Conservation (phyloP, 2,797 vertebrate genomes). For the Euphonia xanthogaster region DNA sequence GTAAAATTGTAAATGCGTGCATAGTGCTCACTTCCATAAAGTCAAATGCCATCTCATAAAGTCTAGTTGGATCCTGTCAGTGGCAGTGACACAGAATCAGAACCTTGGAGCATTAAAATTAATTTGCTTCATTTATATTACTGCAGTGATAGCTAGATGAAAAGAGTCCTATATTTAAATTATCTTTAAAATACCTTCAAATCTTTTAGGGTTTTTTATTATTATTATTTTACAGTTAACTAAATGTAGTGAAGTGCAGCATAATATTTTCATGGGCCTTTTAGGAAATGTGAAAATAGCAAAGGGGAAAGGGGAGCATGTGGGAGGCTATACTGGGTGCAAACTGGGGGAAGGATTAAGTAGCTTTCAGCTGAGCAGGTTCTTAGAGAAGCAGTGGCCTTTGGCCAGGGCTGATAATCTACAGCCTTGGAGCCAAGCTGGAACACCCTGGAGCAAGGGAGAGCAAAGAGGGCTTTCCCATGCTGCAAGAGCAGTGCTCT, state of each 20-base stretch:
- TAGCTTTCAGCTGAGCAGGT: neutral
- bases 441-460: neutral
- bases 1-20: constrained; percentile 83
- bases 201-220: constrained; percentile 54
- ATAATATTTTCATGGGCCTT: constrained; percentile 28
- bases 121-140: constrained; percentile 87
- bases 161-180: constrained; percentile 85
- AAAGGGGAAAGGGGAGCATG: neutral
- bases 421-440: neutral
- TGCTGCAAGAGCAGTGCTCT: neutral
- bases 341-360: neutral
- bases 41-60: constrained; percentile 87
- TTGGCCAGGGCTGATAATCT: neutral
- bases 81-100: constrained; percentile 86
- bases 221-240: constrained; percentile 58
- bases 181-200: constrained; percentile 72
- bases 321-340: neutral
- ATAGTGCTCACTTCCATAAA: constrained; percentile 87
- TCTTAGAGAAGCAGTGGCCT: neutral
- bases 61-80: constrained; percentile 81
- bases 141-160: constrained; percentile 81
- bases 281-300: neutral
- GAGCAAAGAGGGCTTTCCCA: neutral
- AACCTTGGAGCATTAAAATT: constrained; percentile 95
- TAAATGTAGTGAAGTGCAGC: constrained; percentile 37